Conservation (phyloP, 1,140 invertebrate genomes). For the Drosophila kanapiae region DNA sequence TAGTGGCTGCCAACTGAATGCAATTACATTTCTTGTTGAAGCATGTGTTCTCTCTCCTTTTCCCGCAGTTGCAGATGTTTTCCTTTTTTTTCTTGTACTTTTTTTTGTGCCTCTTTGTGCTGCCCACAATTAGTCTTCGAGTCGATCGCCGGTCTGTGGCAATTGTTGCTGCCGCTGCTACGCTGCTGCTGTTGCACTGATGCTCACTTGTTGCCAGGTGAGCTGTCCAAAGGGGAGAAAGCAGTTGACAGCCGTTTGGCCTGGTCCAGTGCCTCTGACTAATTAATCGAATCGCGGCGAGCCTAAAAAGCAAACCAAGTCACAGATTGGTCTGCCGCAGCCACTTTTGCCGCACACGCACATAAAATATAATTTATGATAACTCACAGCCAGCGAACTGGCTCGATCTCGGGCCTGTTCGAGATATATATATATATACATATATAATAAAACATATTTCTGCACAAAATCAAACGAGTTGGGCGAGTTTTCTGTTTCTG, state of each 20-base stretch:
- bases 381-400: slow-evolving; percentile 49
- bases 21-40: slow-evolving; percentile 71
- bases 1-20: slow-evolving; percentile 50
- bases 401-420: neutral
- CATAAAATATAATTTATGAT: slow-evolving; percentile 83
- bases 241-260: slow-evolving; percentile 67
- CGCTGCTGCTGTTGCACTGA: slow-evolving; percentile 43
- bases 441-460: slow-evolving; percentile 81
- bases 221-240: slow-evolving; percentile 51
- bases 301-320: slow-evolving; percentile 57
- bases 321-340: slow-evolving; percentile 30
- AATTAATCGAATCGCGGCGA: slow-evolving; percentile 34
- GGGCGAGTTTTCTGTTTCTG: slow-evolving; percentile 62
- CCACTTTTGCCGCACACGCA: slow-evolving; percentile 67
- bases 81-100: slow-evolving; percentile 6
- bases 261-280: slow-evolving; percentile 46
- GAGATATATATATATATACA: slow-evolving; percentile 40
- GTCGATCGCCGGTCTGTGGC: slow-evolving; percentile 28
- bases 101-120: slow-evolving; percentile 12
- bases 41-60: slow-evolving; percentile 39
- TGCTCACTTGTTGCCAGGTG: slow-evolving; percentile 62
- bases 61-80: slow-evolving; percentile 18
- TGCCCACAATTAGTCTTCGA: slow-evolving; percentile 53
- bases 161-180: slow-evolving; percentile 44
- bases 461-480: slow-evolving; percentile 79